Base-by-base conservation (phyloP, 2,888 invertebrate species). In the Acrobasis repandana region DNA sequence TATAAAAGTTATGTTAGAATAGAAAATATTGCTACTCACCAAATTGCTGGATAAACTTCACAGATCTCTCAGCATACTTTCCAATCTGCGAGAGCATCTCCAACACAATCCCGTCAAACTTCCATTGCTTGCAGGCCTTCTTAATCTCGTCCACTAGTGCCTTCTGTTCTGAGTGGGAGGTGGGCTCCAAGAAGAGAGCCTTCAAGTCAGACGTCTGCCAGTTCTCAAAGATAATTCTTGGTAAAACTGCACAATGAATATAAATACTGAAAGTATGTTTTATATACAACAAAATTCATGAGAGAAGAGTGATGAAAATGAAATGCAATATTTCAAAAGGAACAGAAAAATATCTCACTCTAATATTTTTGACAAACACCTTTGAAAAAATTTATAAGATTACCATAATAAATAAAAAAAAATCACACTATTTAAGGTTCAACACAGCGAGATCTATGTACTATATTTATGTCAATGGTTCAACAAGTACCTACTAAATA, bases 51-150 rank as follows among this genome's bases (percentile, higher is more conserved):
- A 97, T 93, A 71, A 96, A 90, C 66, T 93, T 92, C 57, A 94
- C 90, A 60, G 96, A 91, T 57, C 75, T 95, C 90, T 70, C 96
- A 93, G 72, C 96, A 94, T 77, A 97, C 91, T 86, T 97, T 56
- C 91, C 92, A 58, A 90, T 85, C 70, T 90, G 97, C 16, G 96
- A 95, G 95, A 98, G 97, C 58, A 98, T 94, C 88, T 99, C 99
- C 4, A 99, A 80, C 0, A 98, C 97, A 46, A 96, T 94, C 0
- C 99, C 99, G 86, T 97, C 95, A 85, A 99, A 98, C 67, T 95
- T 94, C 87, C 96, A 94, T 63, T 95, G 94, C 92, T 96, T 93
- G 65, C 95, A 95, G 14, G 94, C 92, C 65, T 95, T 94, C 46
- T 95, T 92, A 0, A 98, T 93, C 56, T 94, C 92, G 46, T 95